Conservation (phyloP, 2,888 invertebrate genomes). For the Byasa hedistus region DNA sequence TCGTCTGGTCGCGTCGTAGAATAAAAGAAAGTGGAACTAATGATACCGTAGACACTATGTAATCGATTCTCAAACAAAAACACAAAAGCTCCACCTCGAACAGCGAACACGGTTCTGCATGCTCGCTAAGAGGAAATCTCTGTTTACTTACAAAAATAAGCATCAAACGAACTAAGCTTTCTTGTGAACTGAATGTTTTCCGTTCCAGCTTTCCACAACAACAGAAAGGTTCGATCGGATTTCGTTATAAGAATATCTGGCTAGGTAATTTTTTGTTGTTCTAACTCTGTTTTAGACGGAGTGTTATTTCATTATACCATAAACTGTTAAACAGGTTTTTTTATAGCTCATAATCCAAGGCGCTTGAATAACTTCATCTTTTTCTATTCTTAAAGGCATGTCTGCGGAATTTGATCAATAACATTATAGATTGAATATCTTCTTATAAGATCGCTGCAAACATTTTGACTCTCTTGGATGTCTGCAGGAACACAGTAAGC, state of each 20-base stretch:
- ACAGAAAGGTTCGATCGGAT: constrained; percentile 21
- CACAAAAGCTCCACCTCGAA: constrained; percentile 17
- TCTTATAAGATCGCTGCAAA: too few species aligned
- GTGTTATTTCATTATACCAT: not conserved
- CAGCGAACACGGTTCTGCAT: constrained; percentile 22
- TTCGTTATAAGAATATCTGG: constrained; percentile 11
- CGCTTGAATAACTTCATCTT: too few species aligned
- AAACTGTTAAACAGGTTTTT: too few species aligned
- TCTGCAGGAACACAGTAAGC: too few species aligned
- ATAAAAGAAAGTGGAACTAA: too few species aligned
- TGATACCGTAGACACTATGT: constrained; percentile 19
- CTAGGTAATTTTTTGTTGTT: constrained; percentile 15
- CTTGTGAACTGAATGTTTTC: constrained; percentile 25
- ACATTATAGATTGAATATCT: too few species aligned
- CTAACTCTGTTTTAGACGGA: not conserved
- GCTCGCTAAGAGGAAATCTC: constrained; percentile 28
- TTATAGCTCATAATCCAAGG: too few species aligned
- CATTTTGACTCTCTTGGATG: too few species aligned
- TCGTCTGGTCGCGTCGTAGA: too few species aligned
- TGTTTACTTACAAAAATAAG: constrained; percentile 20
- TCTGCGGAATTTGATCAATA: too few species aligned
- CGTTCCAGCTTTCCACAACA: constrained; percentile 25
- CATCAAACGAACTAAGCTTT: constrained; percentile 25
- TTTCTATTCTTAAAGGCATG: too few species aligned
- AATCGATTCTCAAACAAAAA: constrained; percentile 24